phyloP scores from a whole-genome alignment of 1,140 invertebrate genomes.

The Rhagoletis zephyria region DNA sequence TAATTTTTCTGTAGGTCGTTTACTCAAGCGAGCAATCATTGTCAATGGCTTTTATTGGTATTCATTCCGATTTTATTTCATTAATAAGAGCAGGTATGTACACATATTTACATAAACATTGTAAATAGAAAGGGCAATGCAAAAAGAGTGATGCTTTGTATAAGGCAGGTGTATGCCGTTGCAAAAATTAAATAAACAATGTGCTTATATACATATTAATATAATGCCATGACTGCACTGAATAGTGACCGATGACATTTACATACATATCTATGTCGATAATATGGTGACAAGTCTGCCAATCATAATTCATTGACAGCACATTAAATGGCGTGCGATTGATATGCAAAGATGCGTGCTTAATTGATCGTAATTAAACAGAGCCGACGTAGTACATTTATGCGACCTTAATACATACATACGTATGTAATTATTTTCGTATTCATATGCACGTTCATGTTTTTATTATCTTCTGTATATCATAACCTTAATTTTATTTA shows the following conservation, averaged over 20 bases:
- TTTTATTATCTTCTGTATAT: no score
- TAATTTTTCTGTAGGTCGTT: neutral
- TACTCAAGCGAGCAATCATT: neutral
- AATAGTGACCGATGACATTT: neutral
- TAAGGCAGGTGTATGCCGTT: neutral
- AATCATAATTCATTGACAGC: no score
- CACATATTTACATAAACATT: no score
- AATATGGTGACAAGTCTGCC: no score
- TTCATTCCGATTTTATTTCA: slow-evolving; percentile 3
- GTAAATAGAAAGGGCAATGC: neutral
- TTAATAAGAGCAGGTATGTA: neutral
- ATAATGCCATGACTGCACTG: neutral
- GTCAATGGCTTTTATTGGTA: neutral
- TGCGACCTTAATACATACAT: no score
- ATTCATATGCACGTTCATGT: no score
- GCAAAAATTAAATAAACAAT: neutral
- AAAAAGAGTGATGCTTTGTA: neutral
- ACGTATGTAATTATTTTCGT: no score
- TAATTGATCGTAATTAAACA: no score
- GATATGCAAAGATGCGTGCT: no score
- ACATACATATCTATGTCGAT: neutral
- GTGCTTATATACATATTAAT: neutral
- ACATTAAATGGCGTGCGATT: no score
- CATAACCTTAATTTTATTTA: no score
- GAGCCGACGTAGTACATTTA: no score